Evolutionary conservation across 2,113 vertebrate species (phyloP).

Genomic region (Panurus biarmicus): DNA sequence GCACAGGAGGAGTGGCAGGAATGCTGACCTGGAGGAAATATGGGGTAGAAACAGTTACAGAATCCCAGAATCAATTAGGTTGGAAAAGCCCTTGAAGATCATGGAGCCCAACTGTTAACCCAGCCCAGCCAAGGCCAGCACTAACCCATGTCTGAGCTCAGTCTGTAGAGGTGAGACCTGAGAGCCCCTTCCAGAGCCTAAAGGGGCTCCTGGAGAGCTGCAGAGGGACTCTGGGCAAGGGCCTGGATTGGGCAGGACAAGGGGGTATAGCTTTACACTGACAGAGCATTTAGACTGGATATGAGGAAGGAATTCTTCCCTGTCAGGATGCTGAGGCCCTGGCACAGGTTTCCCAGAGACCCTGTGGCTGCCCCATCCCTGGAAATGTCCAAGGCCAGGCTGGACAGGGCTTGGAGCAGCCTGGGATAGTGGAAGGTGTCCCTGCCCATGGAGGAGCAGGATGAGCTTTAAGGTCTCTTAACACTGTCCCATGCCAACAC

Average conservation of each 20-base stretch:
- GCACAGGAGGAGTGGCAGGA: background rate
- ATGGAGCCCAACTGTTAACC: background rate
- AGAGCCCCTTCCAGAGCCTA: background rate
- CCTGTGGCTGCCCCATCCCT: background rate
- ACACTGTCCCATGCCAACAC: background rate
- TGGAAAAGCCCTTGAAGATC: background rate
- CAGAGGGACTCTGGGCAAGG: background rate
- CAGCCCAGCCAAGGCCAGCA: background rate
- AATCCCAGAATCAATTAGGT: background rate
- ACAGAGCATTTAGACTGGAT: background rate
- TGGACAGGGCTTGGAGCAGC: background rate
- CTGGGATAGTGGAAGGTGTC: background rate
- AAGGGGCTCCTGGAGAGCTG: background rate
- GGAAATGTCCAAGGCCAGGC: background rate
- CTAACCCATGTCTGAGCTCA: background rate
- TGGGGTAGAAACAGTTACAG: background rate
- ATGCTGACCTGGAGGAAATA: background rate
- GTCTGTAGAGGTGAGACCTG: background rate
- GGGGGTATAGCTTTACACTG: background rate
- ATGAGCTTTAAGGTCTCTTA: background rate
- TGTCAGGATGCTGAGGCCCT: background rate
- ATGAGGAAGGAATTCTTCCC: background rate
- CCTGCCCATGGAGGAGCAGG: background rate
- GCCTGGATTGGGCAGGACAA: background rate
- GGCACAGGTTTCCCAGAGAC: fast-evolving